phyloP scores from a whole-genome alignment of 2,888 invertebrate genomes.

The Dasypolia templi region DNA sequence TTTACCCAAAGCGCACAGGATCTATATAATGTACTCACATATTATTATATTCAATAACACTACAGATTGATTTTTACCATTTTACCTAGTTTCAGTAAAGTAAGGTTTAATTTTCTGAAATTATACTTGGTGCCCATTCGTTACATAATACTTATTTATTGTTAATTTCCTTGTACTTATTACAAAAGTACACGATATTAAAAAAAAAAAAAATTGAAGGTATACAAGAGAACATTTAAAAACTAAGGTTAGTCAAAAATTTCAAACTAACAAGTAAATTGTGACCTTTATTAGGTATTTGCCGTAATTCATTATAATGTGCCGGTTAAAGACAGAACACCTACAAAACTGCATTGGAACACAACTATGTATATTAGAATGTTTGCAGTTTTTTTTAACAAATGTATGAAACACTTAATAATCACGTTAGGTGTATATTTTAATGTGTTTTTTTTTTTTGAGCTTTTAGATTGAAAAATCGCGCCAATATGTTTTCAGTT shows the following conservation, averaged over 20 bases:
- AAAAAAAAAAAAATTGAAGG: not conserved
- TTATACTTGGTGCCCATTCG: not conserved
- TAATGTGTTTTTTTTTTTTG: not conserved
- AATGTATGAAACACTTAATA: not conserved
- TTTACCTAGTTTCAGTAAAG: not conserved
- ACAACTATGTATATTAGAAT: not conserved
- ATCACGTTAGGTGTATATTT: not conserved
- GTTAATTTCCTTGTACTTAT: not conserved
- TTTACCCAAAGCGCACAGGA: not conserved
- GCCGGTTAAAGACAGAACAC: not conserved
- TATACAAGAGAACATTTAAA: not conserved
- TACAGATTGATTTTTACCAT: not conserved
- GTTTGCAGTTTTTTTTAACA: not conserved
- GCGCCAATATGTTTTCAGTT: not conserved
- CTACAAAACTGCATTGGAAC: not conserved
- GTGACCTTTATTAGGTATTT: not conserved
- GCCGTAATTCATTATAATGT: not conserved
- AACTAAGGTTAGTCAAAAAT: not conserved
- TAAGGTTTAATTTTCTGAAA: not conserved
- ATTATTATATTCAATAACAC: not conserved
- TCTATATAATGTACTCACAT: not conserved
- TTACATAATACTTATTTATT: not conserved
- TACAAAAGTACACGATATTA: not conserved
- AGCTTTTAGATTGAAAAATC: not conserved
- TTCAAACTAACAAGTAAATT: not conserved